Conservation (phyloP, 2,888 invertebrate genomes). For the Philopedon plagiatum region DNA sequence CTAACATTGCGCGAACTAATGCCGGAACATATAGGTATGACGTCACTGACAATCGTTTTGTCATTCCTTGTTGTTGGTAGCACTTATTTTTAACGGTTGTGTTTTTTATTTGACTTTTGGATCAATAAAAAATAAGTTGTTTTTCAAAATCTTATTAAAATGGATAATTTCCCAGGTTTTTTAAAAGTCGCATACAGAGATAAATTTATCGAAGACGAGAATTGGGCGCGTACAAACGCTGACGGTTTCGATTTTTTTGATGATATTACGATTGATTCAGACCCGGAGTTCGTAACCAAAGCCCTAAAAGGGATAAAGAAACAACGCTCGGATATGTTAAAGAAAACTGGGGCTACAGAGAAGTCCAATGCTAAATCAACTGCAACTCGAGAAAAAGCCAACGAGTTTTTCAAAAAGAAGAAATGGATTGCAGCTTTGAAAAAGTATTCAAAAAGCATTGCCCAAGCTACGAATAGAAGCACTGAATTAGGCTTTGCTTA, state of each 20-base stretch:
- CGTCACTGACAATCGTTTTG: no score
- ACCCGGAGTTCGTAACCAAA: background rate
- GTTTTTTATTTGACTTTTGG: background rate
- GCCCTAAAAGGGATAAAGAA: background rate
- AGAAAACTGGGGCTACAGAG: background rate
- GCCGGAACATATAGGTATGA: no score
- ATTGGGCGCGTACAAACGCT: background rate
- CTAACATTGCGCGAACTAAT: no score
- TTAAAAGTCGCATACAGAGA: background rate
- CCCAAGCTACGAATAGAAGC: background rate
- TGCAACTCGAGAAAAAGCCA: background rate
- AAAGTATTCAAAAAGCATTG: constrained; percentile 2
- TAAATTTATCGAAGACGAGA: background rate
- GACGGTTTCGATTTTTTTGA: background rate
- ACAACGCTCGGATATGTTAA: background rate
- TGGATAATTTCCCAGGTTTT: background rate
- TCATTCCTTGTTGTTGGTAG: no score
- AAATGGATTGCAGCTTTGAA: background rate
- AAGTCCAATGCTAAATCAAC: background rate
- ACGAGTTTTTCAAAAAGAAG: constrained; percentile 3
- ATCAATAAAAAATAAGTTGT: background rate
- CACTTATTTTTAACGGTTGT: no score
- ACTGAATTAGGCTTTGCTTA: constrained; percentile 1
- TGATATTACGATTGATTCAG: background rate
- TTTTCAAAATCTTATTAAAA: background rate